phyloP scores from a whole-genome alignment of 2,888 invertebrate species.

The Heteromurus nitidus region DNA sequence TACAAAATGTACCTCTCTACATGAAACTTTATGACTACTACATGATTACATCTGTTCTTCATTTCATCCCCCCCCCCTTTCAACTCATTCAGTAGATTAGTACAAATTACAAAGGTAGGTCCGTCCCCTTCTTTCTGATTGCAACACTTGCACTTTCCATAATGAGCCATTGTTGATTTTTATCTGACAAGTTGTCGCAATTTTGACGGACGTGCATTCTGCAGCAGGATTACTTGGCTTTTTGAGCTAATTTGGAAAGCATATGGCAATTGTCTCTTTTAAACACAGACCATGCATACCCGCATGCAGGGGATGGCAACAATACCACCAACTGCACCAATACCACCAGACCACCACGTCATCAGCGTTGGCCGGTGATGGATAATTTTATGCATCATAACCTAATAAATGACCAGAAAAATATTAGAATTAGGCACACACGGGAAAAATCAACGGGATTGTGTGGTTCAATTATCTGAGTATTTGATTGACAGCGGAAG shows the following conservation, averaged over 20 bases:
- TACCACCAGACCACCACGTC: not conserved
- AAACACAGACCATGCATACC: not conserved
- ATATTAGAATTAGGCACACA: conserved; percentile 11
- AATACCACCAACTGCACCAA: too few relatives aligned
- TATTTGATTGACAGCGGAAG: conserved; percentile 40
- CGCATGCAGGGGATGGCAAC: too few relatives aligned
- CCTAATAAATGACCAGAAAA: conserved; percentile 31
- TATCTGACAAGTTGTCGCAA: conserved; percentile 29
- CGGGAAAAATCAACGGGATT: conserved; percentile 17
- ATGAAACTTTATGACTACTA: too few relatives aligned
- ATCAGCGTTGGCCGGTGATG: not conserved
- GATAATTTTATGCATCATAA: conserved; percentile 20
- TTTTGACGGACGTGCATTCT: not conserved
- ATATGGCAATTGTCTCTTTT: conserved; percentile 21
- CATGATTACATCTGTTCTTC: too few relatives aligned
- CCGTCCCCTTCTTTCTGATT: too few relatives aligned
- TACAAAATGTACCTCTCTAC: too few relatives aligned
- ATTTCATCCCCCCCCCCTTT: not conserved
- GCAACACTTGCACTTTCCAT: conserved; percentile 18
- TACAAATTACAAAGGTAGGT: too few relatives aligned
- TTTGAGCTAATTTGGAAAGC: conserved; percentile 12
- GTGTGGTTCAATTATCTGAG: conserved; percentile 27
- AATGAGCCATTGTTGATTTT: conserved; percentile 31
- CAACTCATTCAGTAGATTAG: not conserved
- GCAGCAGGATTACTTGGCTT: not conserved